Evolutionary conservation across 2,888 invertebrate genomes (phyloP), one percentile per base, ranked within the genome.

Genomic region (Drosophila peninsularis): DNA sequence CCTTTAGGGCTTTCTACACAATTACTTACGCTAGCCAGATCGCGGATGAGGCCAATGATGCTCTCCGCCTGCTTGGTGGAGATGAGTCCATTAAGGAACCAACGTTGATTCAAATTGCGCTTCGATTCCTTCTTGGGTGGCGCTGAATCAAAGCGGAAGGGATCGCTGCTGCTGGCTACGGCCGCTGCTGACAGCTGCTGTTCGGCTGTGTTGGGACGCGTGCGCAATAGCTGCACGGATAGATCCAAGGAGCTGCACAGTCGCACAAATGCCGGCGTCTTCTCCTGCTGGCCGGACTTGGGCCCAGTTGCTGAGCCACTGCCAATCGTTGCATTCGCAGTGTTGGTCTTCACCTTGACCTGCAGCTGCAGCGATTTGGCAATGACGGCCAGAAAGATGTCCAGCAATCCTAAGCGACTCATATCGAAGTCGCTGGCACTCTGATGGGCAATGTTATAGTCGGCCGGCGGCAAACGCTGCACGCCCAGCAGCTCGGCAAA

Each of bases 311-410:
- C n/a, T 3, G 58, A 27, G 5, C 24, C 55, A 5, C 32, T 24
- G 2, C 54, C 36, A 0, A 52, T 21, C 6, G 58, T 19, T 0
- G 45, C 58, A 54, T 56, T 75, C 0, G 62, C 78, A 9, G 75
- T 75, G 0, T 72, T 86, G 0, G 91, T 92, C 71, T 92, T 92
- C 0, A 92, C 94, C 93, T 98, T 98, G 21, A 98, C 96, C 93
- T 98, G 98, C 2, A 98, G 95, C 3, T 96, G 96, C 68, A 99
- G 93, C 1, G 98, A 95, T 92, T 98, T 99, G 37, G 97, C 97
- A 70, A 99, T 96, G 78, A 98, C 97, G 72, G 97, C 96, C 63
- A 98, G 93, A 86, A 99, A 95, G 62, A 98, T 97, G 89, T 98
- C 98, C 62, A 98, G 93, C 63, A 98, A 94, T 3, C 97, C 97